Evolutionary conservation across 1,140 invertebrate genomes (phyloP).

Genomic region (Pseudomyrmex cubaensis): DNA sequence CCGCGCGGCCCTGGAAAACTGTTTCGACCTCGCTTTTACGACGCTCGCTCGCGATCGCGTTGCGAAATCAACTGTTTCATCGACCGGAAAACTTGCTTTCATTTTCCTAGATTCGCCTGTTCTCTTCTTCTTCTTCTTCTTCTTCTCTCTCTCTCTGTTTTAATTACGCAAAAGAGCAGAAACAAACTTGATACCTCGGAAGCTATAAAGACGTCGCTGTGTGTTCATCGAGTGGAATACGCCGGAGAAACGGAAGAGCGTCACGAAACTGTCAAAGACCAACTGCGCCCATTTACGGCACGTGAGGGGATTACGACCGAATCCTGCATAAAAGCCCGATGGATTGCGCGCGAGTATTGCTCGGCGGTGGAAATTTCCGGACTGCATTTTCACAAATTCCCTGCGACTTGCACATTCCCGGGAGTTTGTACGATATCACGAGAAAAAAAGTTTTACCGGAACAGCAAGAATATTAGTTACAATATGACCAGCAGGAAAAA

Average conservation of each 20-base stretch:
- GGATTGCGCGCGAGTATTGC: conserved; percentile 14
- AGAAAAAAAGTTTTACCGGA: not conserved
- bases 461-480: not conserved
- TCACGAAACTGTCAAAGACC: conserved; percentile 40
- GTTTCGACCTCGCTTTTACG: not conserved
- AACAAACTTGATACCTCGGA: conserved; percentile 16
- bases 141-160: too few species aligned
- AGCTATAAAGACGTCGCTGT: conserved; percentile 6
- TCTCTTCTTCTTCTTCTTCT: not conserved
- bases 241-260: not conserved
- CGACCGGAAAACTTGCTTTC: not conserved
- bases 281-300: conserved; percentile 58
- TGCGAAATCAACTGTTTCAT: not conserved
- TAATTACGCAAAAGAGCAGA: not conserved
- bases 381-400: conserved; percentile 36
- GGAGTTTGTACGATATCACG: not conserved
- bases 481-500: not conserved
- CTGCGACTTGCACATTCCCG: not conserved
- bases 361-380: conserved; percentile 30
- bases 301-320: conserved; percentile 61
- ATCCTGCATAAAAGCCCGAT: conserved; percentile 38
- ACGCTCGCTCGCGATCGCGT: not conserved
- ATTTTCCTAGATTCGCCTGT: not conserved
- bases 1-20: too few species aligned
- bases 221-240: conserved; percentile 4